These are phyloP conservation scores for Horisme vitalbata DNA, from an alignment of 2,888 invertebrate genomes.

Conservation along the genomic window DNA sequence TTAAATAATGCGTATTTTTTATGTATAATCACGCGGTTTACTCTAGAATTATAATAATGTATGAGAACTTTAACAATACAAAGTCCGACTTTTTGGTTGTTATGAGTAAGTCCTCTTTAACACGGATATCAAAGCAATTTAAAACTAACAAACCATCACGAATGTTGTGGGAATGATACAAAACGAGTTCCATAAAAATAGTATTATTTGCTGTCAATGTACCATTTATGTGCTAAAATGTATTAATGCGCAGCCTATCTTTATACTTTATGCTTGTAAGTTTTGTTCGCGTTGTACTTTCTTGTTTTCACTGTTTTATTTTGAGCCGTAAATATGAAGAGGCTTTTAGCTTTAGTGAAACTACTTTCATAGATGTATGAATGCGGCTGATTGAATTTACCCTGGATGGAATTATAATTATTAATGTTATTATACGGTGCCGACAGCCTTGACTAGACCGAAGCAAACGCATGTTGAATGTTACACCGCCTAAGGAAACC, in stretches of 20 bases:
- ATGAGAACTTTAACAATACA: slow-evolving; percentile 28
- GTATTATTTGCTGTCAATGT: slow-evolving; percentile 36
- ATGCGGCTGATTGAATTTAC: slow-evolving; percentile 41
- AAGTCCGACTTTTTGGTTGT: slow-evolving; percentile 30
- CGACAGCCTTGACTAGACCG: slow-evolving; percentile 36
- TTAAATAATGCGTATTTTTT: too few species aligned
- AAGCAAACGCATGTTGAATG: slow-evolving; percentile 46
- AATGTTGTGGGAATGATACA: slow-evolving; percentile 44
- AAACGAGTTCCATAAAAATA: slow-evolving; percentile 41
- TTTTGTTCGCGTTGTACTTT: neutral
- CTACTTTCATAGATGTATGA: slow-evolving; percentile 4
- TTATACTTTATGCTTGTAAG: slow-evolving; percentile 20
- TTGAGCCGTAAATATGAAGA: neutral
- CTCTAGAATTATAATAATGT: neutral
- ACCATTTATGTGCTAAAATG: slow-evolving; percentile 36
- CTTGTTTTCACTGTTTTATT: slow-evolving; percentile 3
- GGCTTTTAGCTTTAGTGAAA: slow-evolving; percentile 3
- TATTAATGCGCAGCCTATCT: slow-evolving; percentile 27
- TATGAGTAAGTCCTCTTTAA: slow-evolving; percentile 35
- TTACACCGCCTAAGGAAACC: slow-evolving; percentile 54
- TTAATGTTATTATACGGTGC: slow-evolving; percentile 45
- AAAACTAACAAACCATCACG: slow-evolving; percentile 43
- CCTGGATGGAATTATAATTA: slow-evolving; percentile 44
- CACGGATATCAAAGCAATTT: slow-evolving; percentile 45
- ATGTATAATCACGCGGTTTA: too few species aligned